phyloP scores from a whole-genome alignment of 2,888 invertebrate species.

The Hoplodrina ambigua region DNA sequence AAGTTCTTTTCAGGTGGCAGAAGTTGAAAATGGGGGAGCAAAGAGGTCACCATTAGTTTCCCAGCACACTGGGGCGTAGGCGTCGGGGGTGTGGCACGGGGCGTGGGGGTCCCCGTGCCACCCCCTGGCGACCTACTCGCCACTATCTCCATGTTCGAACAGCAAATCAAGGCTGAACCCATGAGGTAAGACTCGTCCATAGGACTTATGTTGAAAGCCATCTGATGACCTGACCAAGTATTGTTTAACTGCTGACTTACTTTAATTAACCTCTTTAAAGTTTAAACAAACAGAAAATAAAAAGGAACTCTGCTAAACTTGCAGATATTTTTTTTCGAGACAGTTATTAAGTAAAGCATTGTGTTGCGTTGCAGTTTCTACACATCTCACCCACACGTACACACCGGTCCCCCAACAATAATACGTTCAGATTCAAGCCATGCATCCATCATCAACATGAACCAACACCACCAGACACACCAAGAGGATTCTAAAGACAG shows the following conservation, averaged over 20 bases:
- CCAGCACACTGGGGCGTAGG: constrained; percentile 92
- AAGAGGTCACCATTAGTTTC: constrained; percentile 90
- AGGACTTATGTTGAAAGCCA: neutral
- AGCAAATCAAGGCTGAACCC: constrained; percentile 93
- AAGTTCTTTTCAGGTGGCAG: constrained; percentile 81
- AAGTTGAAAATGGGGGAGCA: constrained; percentile 90
- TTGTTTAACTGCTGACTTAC: too few relatives aligned
- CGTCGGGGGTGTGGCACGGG: constrained; percentile 91
- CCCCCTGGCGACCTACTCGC: constrained; percentile 92
- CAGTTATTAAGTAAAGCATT: constrained; percentile 12
- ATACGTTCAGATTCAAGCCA: constrained; percentile 86
- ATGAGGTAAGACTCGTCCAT: constrained; percentile 87
- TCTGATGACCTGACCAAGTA: neutral
- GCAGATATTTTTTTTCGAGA: neutral
- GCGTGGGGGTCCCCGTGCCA: constrained; percentile 91
- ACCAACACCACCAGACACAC: constrained; percentile 81
- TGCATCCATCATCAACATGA: constrained; percentile 84
- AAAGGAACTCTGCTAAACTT: neutral
- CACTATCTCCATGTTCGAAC: constrained; percentile 93
- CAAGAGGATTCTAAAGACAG: constrained; percentile 89
- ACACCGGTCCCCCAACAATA: constrained; percentile 86
- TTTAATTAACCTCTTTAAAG: too few relatives aligned
- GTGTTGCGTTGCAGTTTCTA: constrained; percentile 83
- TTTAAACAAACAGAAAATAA: neutral
- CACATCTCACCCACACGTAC: constrained; percentile 85